Percentiles rank a stretch among this genome's conserved stretches.
phyloP scores from a whole-genome alignment of 2,797 vertebrate species.

The Dallia pectoralis region DNA sequence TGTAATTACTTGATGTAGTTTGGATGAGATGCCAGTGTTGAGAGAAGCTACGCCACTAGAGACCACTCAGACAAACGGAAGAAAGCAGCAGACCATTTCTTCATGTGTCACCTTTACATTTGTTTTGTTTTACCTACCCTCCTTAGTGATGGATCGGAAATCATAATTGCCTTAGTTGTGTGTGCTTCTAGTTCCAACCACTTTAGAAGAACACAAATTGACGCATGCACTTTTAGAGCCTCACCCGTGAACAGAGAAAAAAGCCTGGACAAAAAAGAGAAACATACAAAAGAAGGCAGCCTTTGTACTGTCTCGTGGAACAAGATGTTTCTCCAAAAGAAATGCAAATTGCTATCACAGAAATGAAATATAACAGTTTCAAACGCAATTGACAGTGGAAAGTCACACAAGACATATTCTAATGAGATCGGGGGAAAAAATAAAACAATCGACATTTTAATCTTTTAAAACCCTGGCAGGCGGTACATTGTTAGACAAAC shows the following conservation, averaged over 20 bases:
- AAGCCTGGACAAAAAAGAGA: background rate
- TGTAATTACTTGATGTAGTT: background rate
- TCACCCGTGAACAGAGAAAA: constrained; percentile 24
- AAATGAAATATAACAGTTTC: constrained; percentile 68
- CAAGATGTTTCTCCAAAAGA: constrained; percentile 68
- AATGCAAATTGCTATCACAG: constrained; percentile 70
- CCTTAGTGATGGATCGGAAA: background rate
- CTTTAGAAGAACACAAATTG: background rate
- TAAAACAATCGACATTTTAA: constrained; percentile 68
- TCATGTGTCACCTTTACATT: background rate
- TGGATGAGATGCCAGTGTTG: background rate
- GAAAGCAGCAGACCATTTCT: background rate
- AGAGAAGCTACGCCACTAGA: background rate
- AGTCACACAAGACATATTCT: constrained; percentile 70
- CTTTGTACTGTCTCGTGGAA: constrained; percentile 70
- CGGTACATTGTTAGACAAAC: constrained; percentile 75
- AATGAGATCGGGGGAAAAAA: constrained; percentile 71
- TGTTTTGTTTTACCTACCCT: background rate
- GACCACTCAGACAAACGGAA: background rate
- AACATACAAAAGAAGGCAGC: constrained; percentile 3
- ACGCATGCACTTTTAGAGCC: constrained; percentile 31
- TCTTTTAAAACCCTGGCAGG: constrained; percentile 73
- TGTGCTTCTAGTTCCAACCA: background rate
- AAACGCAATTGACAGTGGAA: constrained; percentile 69
- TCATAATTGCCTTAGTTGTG: background rate